phyloP scores from a whole-genome alignment of 2,888 invertebrate species.

The Drosophila testacea region DNA sequence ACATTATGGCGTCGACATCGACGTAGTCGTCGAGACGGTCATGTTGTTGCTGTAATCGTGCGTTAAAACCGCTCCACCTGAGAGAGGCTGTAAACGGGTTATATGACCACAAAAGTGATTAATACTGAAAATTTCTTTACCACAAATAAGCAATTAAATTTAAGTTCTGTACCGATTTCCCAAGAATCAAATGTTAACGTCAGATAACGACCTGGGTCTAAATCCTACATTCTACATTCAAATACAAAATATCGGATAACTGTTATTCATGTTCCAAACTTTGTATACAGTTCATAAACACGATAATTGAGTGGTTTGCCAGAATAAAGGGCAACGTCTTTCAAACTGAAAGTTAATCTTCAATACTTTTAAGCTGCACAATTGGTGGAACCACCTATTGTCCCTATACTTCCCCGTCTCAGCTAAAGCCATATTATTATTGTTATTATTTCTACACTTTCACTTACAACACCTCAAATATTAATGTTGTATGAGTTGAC shows the following conservation, averaged over 20 bases:
- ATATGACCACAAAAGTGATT: conserved; percentile 31
- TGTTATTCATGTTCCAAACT: neutral
- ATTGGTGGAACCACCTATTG: conserved; percentile 4
- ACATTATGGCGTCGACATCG: conserved; percentile 52
- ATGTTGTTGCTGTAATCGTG: conserved; percentile 37
- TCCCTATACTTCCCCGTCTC: conserved; percentile 3
- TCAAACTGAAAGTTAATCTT: neutral
- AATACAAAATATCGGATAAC: neutral
- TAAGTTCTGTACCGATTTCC: neutral
- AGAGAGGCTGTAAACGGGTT: conserved; percentile 28
- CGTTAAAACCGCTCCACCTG: conserved; percentile 34
- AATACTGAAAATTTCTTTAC: neutral
- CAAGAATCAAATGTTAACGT: neutral
- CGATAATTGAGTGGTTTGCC: conserved; percentile 6
- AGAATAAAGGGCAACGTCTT: neutral
- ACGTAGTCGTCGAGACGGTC: conserved; percentile 4
- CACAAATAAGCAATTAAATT: neutral
- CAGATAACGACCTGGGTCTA: neutral
- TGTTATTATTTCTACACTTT: conserved; percentile 70
- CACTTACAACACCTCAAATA: conserved; percentile 72
- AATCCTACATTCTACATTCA: neutral
- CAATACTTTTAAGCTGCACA: neutral
- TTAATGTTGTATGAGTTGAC: conserved; percentile 11
- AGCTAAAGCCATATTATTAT: conserved; percentile 37
- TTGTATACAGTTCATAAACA: neutral